A percentile compares a stretch with the other conserved stretches of the same genome.
Evolutionary conservation across 2,113 vertebrate species (phyloP).

Genomic region (Rattus norvegicus): DNA sequence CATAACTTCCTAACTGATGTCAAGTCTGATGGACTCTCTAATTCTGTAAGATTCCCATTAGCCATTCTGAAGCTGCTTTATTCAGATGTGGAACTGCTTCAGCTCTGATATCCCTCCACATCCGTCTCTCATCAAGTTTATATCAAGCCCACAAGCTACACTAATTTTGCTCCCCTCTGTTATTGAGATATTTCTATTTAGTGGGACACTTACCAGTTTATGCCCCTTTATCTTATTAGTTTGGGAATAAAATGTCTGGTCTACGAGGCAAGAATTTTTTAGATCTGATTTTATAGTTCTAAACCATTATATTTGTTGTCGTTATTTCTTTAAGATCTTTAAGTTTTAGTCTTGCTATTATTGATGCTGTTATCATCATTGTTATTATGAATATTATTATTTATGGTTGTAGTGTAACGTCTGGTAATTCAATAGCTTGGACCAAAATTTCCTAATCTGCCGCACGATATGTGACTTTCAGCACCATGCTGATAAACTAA

Average conservation of each 20-base stretch:
- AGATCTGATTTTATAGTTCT: conserved; percentile 62
- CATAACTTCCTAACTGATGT: conserved; percentile 53
- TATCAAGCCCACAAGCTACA: conserved; percentile 67
- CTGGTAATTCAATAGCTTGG: conserved; percentile 10
- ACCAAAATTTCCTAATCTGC: background rate
- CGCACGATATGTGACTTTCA: background rate
- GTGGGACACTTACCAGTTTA: conserved; percentile 38
- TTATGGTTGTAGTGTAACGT: background rate
- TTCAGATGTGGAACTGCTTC: conserved; percentile 19
- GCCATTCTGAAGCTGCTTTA: conserved; percentile 50
- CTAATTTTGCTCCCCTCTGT: conserved; percentile 62
- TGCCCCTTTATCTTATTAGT: conserved; percentile 52
- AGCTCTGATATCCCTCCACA: conserved; percentile 58
- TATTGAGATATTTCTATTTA: conserved; percentile 66
- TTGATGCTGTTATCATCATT: background rate
- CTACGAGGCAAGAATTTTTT: background rate
- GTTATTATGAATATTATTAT: conserved; percentile 57
- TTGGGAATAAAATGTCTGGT: conserved; percentile 55
- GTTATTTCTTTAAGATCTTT: conserved; percentile 52
- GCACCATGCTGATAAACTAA: conserved; percentile 39
- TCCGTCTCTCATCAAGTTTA: conserved; percentile 61
- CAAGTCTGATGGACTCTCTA: background rate
- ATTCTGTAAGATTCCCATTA: conserved; percentile 25
- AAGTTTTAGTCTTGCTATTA: conserved; percentile 31
- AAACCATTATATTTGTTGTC: conserved; percentile 44